Conservation (phyloP, 1,140 invertebrate species). For the Macrosteles quadrilineatus region DNA sequence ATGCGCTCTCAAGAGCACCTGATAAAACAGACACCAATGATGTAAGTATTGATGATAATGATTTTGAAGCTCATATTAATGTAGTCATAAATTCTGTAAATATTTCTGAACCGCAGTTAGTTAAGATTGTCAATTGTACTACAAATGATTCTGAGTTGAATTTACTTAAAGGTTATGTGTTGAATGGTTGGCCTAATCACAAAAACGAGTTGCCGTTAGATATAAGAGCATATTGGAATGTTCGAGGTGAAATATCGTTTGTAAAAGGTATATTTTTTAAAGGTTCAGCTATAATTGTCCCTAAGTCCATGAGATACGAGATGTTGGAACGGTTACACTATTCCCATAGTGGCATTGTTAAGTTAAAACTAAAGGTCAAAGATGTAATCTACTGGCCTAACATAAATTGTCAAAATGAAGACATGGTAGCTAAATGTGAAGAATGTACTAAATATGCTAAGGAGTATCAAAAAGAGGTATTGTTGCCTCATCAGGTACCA, state of each 20-base stretch:
- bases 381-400: constrained; percentile 30
- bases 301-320: background rate
- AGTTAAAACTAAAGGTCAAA: background rate
- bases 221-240: background rate
- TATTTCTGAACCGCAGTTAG: background rate
- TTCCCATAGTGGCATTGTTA: background rate
- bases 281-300: background rate
- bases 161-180: background rate
- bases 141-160: no score
- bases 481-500: constrained; percentile 45
- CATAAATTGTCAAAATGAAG: constrained; percentile 6
- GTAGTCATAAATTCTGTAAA: background rate
- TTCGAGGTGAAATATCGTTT: background rate
- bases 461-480: constrained; percentile 43
- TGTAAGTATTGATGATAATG: background rate
- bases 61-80: background rate
- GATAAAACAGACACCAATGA: background rate
- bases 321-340: background rate
- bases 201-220: constrained; percentile 11
- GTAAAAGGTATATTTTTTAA: background rate
- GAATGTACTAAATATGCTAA: constrained; percentile 29
- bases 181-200: background rate
- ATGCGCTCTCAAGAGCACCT: background rate
- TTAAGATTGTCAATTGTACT: no score
- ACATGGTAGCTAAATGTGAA: constrained; percentile 18